These are phyloP conservation scores for Catonia carolina DNA, from an alignment of 2,888 invertebrate species.

Conservation along the genomic window DNA sequence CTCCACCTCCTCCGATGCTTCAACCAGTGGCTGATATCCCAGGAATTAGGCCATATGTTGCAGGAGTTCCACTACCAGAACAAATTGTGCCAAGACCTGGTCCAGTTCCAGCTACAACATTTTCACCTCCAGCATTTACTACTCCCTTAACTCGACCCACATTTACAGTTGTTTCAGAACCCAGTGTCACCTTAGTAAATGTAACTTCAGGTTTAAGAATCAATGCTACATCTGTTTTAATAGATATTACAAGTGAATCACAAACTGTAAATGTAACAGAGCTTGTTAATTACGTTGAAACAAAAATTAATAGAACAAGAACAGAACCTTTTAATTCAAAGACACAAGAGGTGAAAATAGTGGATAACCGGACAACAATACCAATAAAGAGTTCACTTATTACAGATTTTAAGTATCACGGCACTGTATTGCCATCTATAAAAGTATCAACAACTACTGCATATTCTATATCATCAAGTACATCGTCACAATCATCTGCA, in stretches of 20 bases:
- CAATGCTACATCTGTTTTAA: no score
- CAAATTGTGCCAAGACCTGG: slow-evolving; percentile 59
- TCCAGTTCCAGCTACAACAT: slow-evolving; percentile 58
- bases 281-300: no score
- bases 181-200: neutral
- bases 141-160: slow-evolving; percentile 19
- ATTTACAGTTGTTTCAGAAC: slow-evolving; percentile 31
- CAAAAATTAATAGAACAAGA: no score
- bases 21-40: slow-evolving; percentile 36
- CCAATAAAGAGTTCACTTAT: no score
- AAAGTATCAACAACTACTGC: slow-evolving; percentile 22
- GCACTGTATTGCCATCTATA: slow-evolving; percentile 24
- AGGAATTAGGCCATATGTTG: slow-evolving; percentile 53
- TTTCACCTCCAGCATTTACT: slow-evolving; percentile 18
- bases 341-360: no score
- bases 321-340: no score
- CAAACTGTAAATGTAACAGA: no score
- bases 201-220: no score
- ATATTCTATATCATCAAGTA: slow-evolving; percentile 28
- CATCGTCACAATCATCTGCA: slow-evolving; percentile 27
- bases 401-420: no score
- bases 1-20: slow-evolving; percentile 45
- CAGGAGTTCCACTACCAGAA: slow-evolving; percentile 66
- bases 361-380: no score
- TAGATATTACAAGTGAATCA: no score